These are phyloP conservation scores for Eufriesea mexicana DNA, from an alignment of 1,140 invertebrate species.

Conservation along the genomic window DNA sequence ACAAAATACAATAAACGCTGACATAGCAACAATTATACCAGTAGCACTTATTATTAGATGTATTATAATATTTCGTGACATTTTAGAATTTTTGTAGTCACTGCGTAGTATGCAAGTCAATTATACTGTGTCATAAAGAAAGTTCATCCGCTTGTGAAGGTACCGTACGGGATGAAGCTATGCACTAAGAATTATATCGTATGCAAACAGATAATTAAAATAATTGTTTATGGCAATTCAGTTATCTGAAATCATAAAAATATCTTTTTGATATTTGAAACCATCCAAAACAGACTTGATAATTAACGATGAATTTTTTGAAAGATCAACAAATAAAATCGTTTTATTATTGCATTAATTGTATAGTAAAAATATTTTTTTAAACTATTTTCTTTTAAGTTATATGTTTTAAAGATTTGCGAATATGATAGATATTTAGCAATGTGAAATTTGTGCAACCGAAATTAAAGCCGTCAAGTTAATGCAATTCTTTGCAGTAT, in stretches of 20 bases:
- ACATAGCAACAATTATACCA: slow-evolving; percentile 55
- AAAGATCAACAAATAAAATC: background rate
- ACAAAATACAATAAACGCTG: slow-evolving; percentile 63
- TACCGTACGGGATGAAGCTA: background rate
- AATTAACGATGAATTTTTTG: background rate
- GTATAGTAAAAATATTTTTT: background rate
- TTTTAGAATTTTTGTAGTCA: slow-evolving; percentile 20
- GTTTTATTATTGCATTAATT: background rate
- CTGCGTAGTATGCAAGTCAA: background rate
- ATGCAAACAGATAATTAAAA: background rate
- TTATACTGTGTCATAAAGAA: background rate
- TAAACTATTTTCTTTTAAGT: background rate
- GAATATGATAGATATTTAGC: background rate
- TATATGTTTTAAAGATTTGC: background rate
- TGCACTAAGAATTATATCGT: background rate
- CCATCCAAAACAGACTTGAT: background rate
- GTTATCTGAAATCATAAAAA: background rate
- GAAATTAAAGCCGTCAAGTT: background rate
- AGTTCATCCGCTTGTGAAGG: background rate
- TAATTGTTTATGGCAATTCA: background rate
- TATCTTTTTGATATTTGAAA: background rate
- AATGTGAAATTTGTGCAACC: background rate
- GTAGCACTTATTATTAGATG: slow-evolving; percentile 52
- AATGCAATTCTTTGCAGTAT: background rate
- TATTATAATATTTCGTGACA: slow-evolving; percentile 21